Evolutionary conservation across 1,140 invertebrate genomes (phyloP).

Genomic region (Phymastichus coffea): DNA sequence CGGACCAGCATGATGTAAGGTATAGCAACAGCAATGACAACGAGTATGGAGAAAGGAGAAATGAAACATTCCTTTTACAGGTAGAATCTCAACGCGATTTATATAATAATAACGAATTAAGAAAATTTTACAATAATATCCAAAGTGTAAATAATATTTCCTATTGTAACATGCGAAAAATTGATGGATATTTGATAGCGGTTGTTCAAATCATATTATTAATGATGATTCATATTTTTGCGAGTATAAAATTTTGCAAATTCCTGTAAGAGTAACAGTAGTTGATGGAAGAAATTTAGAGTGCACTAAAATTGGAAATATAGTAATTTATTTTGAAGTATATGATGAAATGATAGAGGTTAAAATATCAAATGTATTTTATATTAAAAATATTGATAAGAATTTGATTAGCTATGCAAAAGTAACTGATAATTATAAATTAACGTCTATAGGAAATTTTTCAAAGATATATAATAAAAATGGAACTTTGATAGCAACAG

Average conservation of each 20-base stretch:
- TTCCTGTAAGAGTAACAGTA: neutral
- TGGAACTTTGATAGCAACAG: slow-evolving; percentile 12
- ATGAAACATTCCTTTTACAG: no score
- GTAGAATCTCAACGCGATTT: no score
- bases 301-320: neutral
- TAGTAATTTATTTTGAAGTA: neutral
- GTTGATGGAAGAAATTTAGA: slow-evolving; percentile 1
- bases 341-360: neutral
- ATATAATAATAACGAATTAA: no score
- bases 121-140: no score
- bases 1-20: no score
- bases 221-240: neutral
- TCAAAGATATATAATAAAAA: slow-evolving; percentile 1
- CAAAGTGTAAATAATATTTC: no score
- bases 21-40: no score
- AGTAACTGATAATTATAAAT: neutral
- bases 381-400: neutral
- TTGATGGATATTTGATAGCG: neutral
- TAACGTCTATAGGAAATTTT: neutral
- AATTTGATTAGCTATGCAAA: slow-evolving; percentile 1
- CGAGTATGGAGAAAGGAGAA: no score
- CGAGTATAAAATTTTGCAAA: neutral
- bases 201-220: neutral
- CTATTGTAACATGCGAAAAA: no score
- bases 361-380: neutral